These are phyloP conservation scores for Pyrocoelia pectoralis DNA, from an alignment of 2,888 invertebrate genomes.

Conservation along the genomic window DNA sequence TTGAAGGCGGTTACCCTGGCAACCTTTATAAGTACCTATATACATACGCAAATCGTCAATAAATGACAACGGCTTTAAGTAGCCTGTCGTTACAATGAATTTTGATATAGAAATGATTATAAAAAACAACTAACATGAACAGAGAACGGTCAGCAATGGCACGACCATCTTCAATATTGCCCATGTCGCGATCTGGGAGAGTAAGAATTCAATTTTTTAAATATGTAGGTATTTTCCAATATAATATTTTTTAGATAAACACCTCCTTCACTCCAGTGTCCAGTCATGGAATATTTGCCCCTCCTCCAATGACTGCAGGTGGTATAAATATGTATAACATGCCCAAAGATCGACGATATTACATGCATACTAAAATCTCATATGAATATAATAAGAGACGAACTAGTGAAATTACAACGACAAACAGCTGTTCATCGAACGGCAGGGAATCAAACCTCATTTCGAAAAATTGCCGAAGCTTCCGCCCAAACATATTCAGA, in stretches of 20 bases:
- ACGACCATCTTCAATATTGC: background rate
- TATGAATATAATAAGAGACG: conserved; percentile 37
- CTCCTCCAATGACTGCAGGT: background rate
- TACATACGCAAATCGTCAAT: too few relatives aligned
- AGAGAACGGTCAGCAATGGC: background rate
- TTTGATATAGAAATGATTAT: too few relatives aligned
- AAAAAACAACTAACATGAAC: too few relatives aligned
- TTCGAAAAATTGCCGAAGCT: conserved; percentile 31
- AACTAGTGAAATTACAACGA: conserved; percentile 34
- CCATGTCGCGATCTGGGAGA: background rate
- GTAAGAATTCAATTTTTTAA: background rate
- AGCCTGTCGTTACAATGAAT: too few relatives aligned
- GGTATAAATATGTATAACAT: conserved; percentile 41
- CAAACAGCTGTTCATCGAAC: conserved; percentile 31
- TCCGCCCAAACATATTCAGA: conserved; percentile 31
- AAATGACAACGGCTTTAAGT: too few relatives aligned
- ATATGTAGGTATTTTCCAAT: background rate
- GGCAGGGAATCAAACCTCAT: conserved; percentile 28
- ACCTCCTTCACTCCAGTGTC: background rate
- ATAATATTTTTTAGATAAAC: background rate
- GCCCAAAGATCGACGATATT: conserved; percentile 42
- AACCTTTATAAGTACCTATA: too few relatives aligned
- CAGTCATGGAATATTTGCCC: background rate
- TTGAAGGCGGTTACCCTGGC: too few relatives aligned
- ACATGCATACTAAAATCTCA: conserved; percentile 37